phyloP scores from a whole-genome alignment of 2,113 vertebrate genomes.

The Psammodynastes pulverulentus region DNA sequence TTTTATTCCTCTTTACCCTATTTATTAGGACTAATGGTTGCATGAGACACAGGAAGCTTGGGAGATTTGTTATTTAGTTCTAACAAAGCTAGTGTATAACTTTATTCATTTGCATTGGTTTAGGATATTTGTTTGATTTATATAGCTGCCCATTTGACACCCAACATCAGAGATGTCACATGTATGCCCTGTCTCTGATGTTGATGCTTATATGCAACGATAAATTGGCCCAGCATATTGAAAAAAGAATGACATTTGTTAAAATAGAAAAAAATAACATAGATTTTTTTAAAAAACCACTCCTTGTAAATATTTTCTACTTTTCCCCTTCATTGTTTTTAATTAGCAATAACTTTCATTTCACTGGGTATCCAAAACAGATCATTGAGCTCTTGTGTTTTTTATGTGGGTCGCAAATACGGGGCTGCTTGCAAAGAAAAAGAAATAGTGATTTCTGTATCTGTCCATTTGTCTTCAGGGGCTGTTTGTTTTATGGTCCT shows the following conservation, averaged over 20 bases:
- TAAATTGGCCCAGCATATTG: neutral
- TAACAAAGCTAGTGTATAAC: neutral
- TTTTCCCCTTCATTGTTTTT: neutral
- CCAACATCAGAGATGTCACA: neutral
- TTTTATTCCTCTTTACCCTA: neutral
- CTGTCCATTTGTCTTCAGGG: conserved; percentile 78
- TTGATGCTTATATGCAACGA: neutral
- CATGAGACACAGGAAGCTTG: neutral
- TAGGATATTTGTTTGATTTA: neutral
- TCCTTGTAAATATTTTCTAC: neutral
- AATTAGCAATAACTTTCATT: neutral
- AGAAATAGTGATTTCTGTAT: conserved; percentile 66
- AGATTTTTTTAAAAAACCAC: neutral
- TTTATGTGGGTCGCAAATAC: conserved; percentile 22
- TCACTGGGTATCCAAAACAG: neutral
- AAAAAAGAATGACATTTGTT: neutral
- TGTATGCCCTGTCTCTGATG: neutral
- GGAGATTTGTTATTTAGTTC: neutral
- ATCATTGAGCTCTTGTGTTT: conserved; percentile 25
- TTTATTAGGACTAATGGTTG: neutral
- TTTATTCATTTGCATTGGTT: neutral
- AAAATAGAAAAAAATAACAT: neutral
- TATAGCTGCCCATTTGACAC: neutral
- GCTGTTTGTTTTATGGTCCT: conserved; percentile 97
- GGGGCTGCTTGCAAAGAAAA: conserved; percentile 49